Evolutionary conservation across 2,888 invertebrate species (phyloP), one percentile per base, ranked within the genome.

Genomic region (Polietes domitor): DNA sequence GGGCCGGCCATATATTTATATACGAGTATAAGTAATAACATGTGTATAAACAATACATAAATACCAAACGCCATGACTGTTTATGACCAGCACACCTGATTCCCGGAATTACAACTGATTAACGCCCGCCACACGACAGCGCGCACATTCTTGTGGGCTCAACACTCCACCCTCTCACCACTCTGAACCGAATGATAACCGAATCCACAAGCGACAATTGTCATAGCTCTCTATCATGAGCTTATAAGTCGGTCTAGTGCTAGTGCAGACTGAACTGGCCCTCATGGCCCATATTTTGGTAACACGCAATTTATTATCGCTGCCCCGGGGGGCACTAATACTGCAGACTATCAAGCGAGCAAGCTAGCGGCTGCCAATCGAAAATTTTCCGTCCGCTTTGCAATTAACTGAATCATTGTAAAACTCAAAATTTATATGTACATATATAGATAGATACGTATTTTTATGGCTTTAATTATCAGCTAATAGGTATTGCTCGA

Each of bases 281-380:
- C n/a, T n/a, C n/a, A n/a, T n/a, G n/a, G 37, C 37, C 1, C 9
- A 32, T 37, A 5, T 50, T 19, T 26, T 50, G 58, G 12, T 58
- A 58, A 58, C n/a, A 58, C 58, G 58, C 58, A 58, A 26, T 58
- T 58, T 21, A 10, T 26, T 58, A 58, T 58, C 58, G 12, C 21
- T 21, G 10, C 53, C 50, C 21, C 19, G 17, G 53, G 21, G 53
- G 53, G 21, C 26, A 5, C 12, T 50, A 17, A 37, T 7, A 37
- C 12, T 37, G 12, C 37, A 37, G n/a, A n/a, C n/a, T n/a, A n/a
- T n/a, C n/a, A n/a, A n/a, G n/a, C n/a, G n/a, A n/a, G n/a, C n/a
- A n/a, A n/a, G n/a, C n/a, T n/a, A n/a, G 26, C 15, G 3, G 12
- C 12, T 12, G 5, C 2, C 4, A 26, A 58, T 15, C 17, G n/a